phyloP scores from a whole-genome alignment of 2,797 vertebrate genomes.

The Phrynocephalus vlangalii region DNA sequence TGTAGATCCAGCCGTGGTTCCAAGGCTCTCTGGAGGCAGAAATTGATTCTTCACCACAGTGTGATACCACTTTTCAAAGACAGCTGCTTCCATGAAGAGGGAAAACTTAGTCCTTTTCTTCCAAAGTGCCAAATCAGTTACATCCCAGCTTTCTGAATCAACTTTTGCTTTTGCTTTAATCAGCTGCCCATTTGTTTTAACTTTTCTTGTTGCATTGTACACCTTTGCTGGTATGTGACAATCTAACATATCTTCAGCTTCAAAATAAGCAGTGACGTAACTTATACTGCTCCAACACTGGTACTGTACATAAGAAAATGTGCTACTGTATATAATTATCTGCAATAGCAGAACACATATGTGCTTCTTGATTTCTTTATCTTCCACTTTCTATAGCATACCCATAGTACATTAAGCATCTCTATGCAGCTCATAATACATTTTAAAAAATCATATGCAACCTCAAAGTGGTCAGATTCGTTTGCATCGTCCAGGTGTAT shows the following conservation, averaged over 20 bases:
- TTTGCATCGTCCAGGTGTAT: conserved; percentile 96
- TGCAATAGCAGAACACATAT: background rate
- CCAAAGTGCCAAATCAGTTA: background rate
- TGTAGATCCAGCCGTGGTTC: too few species aligned
- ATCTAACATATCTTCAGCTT: background rate
- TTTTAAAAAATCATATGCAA: conserved; percentile 67
- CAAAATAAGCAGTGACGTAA: background rate
- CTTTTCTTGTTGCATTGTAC: background rate
- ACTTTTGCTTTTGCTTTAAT: background rate
- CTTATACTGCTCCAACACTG: background rate
- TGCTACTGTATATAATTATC: background rate
- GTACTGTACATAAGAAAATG: background rate
- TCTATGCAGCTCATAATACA: conserved; percentile 16
- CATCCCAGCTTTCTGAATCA: background rate
- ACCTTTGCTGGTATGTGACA: background rate
- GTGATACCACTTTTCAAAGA: background rate
- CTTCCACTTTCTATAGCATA: background rate
- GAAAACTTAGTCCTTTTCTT: background rate
- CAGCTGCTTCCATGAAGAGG: background rate
- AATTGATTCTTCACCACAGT: background rate
- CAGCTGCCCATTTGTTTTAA: background rate
- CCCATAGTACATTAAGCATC: background rate
- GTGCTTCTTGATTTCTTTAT: conserved; percentile 6
- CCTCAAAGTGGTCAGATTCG: conserved; percentile 99
- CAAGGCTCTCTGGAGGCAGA: background rate